Evolutionary conservation across 53 echinoderm and acorn worm species (phyloP), one percentile per base, ranked within the genome.

Genomic region (Pentamera pediparva): DNA sequence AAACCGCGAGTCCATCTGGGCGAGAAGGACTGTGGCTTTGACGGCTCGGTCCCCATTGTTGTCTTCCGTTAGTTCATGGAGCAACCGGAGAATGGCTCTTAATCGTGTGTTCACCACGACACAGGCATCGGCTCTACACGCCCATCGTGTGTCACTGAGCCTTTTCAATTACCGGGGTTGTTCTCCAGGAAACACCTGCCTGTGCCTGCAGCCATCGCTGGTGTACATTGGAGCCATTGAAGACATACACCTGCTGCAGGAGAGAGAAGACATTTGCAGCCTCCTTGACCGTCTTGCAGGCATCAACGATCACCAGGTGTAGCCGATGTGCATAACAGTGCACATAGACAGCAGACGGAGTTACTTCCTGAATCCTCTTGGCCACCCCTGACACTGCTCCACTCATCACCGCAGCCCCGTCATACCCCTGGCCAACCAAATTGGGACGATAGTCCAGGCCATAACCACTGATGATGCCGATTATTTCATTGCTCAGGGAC

Each of bases 321-420:
- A 64, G 20, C 3, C 64, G 2, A 9, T 64, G 64, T 4, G 64
- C 64, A 9, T 64, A 34, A 21, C 64, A 64, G 21, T 64, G 35
- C 5, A 64, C 36, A 21, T 64, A 64, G 4, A 10, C 20, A 2
- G 64, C 64, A 8, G 32, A 32, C 5, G 32, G 47, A 2, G 39
- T 24, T 5, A 70, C 48, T 12, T 70, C 26, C 20, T 49, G 35
- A 15, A 70, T 70, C 13, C 71, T 6, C 4, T 37, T 70, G 8
- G 35, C 37, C 30, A 78, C 69, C 11, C 71, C 71, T 3, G 71
- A 70, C 9, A 38, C 2, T 13, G 27, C 40, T 2, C 71, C 71
- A 17, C 71, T 70, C 71, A 70, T 70, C 25, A 70, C 71, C 1
- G 53, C 11, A 21, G 71, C n/a, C 71, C 71, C 71, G 31, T 70